These are phyloP conservation scores for Lamellibrachia satsuma DNA, from an alignment of 2,888 invertebrate species.

Conservation along the genomic window DNA sequence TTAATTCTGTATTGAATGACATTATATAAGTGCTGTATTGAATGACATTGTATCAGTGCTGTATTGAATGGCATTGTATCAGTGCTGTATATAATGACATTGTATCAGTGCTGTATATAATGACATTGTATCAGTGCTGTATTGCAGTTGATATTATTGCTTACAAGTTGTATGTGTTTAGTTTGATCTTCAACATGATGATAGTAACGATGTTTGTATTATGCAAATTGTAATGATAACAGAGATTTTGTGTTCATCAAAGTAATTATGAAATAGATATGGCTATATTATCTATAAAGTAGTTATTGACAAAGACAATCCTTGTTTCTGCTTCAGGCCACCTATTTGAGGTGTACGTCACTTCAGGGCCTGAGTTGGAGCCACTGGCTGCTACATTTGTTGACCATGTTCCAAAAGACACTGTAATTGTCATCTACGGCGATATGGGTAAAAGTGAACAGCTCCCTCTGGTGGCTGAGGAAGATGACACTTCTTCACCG, in stretches of 20 bases:
- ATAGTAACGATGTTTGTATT: background rate
- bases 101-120: too few relatives aligned
- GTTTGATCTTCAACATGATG: too few relatives aligned
- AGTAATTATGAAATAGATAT: background rate
- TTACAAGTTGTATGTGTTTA: too few relatives aligned
- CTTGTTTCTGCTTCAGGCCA: background rate
- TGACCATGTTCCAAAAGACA: background rate
- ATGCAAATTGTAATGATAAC: background rate
- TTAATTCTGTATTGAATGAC: too few relatives aligned
- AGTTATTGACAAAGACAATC: conserved; percentile 41
- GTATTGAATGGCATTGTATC: too few relatives aligned
- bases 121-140: too few relatives aligned
- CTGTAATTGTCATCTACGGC: conserved; percentile 55
- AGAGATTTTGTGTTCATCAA: background rate
- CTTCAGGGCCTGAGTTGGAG: background rate
- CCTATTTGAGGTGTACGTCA: background rate
- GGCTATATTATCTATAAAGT: conserved; percentile 39
- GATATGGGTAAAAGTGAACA: conserved; percentile 52
- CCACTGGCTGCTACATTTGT: background rate
- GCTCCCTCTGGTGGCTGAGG: conserved; percentile 28
- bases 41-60: too few relatives aligned
- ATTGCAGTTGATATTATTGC: background rate
- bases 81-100: too few relatives aligned
- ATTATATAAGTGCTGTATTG: too few relatives aligned
- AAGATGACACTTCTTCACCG: conserved; percentile 48